Percentiles rank a stretch among this genome's conserved stretches.
These are phyloP conservation scores for Loripinus fragilis DNA, from an alignment of 2,888 invertebrate genomes.

Conservation along the genomic window DNA sequence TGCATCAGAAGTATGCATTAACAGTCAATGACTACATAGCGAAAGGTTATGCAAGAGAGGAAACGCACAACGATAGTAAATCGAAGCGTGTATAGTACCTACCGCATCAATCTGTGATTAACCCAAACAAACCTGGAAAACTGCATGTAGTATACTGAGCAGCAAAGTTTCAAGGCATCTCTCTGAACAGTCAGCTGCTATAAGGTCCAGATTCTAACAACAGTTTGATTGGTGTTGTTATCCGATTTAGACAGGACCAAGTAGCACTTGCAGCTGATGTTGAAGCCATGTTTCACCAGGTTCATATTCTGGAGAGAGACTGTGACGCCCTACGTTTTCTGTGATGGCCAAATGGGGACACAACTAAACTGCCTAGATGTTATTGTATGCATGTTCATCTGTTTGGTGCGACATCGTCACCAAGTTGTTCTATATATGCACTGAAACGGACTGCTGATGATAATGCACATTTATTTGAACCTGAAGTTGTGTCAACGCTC, in stretches of 20 bases:
- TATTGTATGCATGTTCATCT: slow-evolving; percentile 41
- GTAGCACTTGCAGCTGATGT: slow-evolving; percentile 48
- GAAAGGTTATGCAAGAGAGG: slow-evolving; percentile 42
- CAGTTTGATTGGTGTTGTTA: slow-evolving; percentile 47
- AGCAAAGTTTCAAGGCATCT: slow-evolving; percentile 42
- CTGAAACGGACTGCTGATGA: slow-evolving; percentile 41
- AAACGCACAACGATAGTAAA: background rate
- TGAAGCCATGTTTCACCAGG: slow-evolving; percentile 60
- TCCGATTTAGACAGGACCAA: slow-evolving; percentile 45
- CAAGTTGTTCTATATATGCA: slow-evolving; percentile 50
- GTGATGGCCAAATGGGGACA: slow-evolving; percentile 52
- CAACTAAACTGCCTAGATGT: slow-evolving; percentile 11
- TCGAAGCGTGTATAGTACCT: slow-evolving; percentile 42
- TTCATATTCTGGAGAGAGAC: slow-evolving; percentile 37
- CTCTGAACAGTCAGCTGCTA: slow-evolving; percentile 49
- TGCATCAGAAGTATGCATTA: slow-evolving; percentile 29
- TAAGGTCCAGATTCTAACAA: slow-evolving; percentile 57
- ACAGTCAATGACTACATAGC: slow-evolving; percentile 35
- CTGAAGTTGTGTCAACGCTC: slow-evolving; percentile 34
- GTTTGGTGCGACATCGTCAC: slow-evolving; percentile 52
- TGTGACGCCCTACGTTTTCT: slow-evolving; percentile 45
- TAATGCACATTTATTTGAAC: slow-evolving; percentile 17
- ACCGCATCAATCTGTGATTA: slow-evolving; percentile 51
- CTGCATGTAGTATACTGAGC: slow-evolving; percentile 52
- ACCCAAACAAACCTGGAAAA: slow-evolving; percentile 51